Evolutionary conservation across 2,888 invertebrate species (phyloP).

Genomic region (Nemotelus nigrinus): DNA sequence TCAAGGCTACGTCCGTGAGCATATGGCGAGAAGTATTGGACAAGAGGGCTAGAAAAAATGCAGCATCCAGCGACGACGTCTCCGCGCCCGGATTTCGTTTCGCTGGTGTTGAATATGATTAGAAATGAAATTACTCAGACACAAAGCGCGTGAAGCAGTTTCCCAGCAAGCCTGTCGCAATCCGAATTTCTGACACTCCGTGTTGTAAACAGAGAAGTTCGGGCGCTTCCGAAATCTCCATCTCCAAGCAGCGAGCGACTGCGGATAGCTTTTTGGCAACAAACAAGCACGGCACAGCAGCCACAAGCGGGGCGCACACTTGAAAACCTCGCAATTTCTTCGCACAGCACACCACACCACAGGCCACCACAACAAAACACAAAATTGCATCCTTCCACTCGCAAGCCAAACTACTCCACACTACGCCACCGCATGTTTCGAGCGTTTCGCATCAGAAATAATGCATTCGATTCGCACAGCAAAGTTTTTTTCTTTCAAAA

Average conservation of each 20-base stretch:
- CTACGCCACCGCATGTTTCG: not conserved
- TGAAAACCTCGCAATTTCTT: slow-evolving; percentile 28
- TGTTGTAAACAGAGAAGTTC: slow-evolving; percentile 29
- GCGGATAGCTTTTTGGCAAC: slow-evolving; percentile 28
- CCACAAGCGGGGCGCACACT: slow-evolving; percentile 26
- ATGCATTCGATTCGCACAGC: slow-evolving; percentile 30
- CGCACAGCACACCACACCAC: not conserved
- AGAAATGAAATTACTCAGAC: not conserved
- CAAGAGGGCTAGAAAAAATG: slow-evolving; percentile 16
- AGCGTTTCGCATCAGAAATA: slow-evolving; percentile 2
- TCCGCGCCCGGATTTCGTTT: not conserved
- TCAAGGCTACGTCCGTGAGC: slow-evolving; percentile 29
- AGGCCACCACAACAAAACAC: slow-evolving; percentile 34
- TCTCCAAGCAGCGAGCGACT: not conserved
- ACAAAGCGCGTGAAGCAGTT: slow-evolving; percentile 20
- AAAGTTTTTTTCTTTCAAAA: slow-evolving; percentile 47
- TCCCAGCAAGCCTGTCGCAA: slow-evolving; percentile 10
- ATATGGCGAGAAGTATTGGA: not conserved
- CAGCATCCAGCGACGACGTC: slow-evolving; percentile 16
- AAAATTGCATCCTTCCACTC: slow-evolving; percentile 23
- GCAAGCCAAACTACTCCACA: slow-evolving; percentile 19
- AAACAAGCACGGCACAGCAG: not conserved
- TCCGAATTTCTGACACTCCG: slow-evolving; percentile 21
- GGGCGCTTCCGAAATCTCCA: not conserved
- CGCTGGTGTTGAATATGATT: not conserved